Base-by-base conservation (phyloP, 2,113 vertebrate species). In the Catharus bicknelli region DNA sequence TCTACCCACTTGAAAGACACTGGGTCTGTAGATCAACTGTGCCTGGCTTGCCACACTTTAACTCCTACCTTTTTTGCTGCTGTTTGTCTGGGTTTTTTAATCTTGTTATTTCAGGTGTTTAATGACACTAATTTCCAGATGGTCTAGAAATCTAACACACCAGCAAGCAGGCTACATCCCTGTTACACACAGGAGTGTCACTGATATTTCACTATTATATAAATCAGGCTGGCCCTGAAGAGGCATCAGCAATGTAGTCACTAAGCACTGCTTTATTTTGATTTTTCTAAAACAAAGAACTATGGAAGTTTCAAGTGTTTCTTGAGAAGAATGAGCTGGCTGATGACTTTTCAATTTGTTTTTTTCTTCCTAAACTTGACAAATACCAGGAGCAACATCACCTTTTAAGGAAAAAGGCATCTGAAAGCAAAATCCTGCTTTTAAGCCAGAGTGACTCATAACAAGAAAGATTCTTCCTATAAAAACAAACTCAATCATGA, bases 321-420 rank as follows among this genome's bases (percentile, higher is more conserved):
- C 50, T 79, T 76, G 45, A 96, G 43, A 80, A 83, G 50, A 73
- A 23, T 48, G 13, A 66, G 61, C 47, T 76, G 75, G 67, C 61
- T 82, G 72, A 89, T 75, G 62, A 87, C 43, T 92, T 87, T 83
- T 55, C 40, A 30, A 50, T 45, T 38, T 50, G 20, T 5, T 5
- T 23, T 59, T 54, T 79, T 77, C 78, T 4, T 1, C 25, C 30
- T 81, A 53, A 83, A 57, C 57, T 83, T 94, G 64, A 91, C 64
- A 94, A 93, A 86, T 40, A 93, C 8, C 82, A 94, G 66, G 68
- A 95, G 51, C 58, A 92, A 88, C 82, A 86, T 67, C 88, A 93
- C 92, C 90, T 94, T 96, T 95, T 96, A 96, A 94, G 92, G 95
- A 54, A 94, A 90, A 86, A 96, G 57, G 36, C 81, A 93, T 64